Base-by-base conservation (phyloP, 2,113 vertebrate genomes). In the Hiodon tergisus region DNA sequence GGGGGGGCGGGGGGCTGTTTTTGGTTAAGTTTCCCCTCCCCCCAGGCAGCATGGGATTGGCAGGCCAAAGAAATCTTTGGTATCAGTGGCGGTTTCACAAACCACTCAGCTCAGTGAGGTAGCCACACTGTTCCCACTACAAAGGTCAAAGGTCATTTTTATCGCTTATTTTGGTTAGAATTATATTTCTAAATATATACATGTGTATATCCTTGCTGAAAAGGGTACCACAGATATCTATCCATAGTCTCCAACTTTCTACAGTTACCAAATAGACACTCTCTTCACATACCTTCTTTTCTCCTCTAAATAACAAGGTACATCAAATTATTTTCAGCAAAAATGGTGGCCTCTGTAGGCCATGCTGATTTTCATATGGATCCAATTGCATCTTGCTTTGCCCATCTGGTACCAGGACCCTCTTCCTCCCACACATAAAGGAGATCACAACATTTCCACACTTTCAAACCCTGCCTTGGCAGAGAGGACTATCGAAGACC, bases 91-190 rank as follows among this genome's bases (percentile, higher is more conserved):
- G 94, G 96, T 97, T 90, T 91, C 86, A 93, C 91, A 94, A 94
- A 93, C 94, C 95, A 94, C 94, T 95, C 95, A 93, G 91, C 91
- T 90, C 92, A 94, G 93, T 98, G 95, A 98, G 97, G 95, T 97
- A 98, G 96, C 94, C 95, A 96, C 94, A 88, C 89, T 94, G 91
- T 92, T 96, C 93, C 95, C 93, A 93, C 92, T 94, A 92, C 92
- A 96, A 96, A 94, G 87, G 31, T 31, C 31, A 31, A 94, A 94
- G 92, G 91, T 88, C 87, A 86, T 87, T 83, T 88, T 83, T 85
- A 88, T 14, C 3, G 3, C 0, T 0, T 17, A 63, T 68, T 74
- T 51, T 65, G 10, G 31, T 50, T 70, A 47, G 55, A 48, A 71
- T 14, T 65, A n/a, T 67, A n/a, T 63, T 50, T 77, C 70, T 65